Base-by-base conservation (phyloP, 2,113 vertebrate genomes). In the Colinus virginianus region DNA sequence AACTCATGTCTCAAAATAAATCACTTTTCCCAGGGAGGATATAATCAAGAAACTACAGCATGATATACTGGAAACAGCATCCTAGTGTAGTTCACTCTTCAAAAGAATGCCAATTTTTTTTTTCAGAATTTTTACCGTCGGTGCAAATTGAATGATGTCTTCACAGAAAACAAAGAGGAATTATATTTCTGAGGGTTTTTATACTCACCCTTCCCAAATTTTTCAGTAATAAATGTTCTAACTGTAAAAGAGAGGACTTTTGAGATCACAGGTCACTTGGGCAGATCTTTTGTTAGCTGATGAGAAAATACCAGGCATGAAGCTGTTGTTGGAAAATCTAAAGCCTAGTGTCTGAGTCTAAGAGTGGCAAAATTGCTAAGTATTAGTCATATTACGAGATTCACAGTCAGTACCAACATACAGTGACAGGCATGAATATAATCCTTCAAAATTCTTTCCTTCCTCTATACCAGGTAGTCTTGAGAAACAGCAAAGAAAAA, bases 151-250 rank as follows among this genome's bases (percentile, higher is more conserved):
- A 75, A 51, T 55, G 1, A 55, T 45, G 90, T 82, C 17, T 72
- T 68, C 70, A 45, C 22, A 64, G 45, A 88, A 92, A 79, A 6
- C 34, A 92, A 92, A 46, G 4, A 86, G 5, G 18, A 66, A 77
- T 40, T 5, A 92, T 46, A 5, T 61, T n/a, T 56, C 46, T 23
- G 48, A 48, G 1, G 6, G 43, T 62, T 71, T 59, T 66, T 49
- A 59, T 19, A 38, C 40, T 78, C 48, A 74, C 2, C 0, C 45
- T 89, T 84, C 20, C 21, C 28, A 14, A 78, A 3, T 53, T 67
- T 23, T 67, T 78, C 38, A 78, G 18, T 46, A 84, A 62, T 43
- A 74, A 49, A 19, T 32, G 46, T 75, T 64, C 21, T 61, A 87
- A 51, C 9, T 61, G 9, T 13, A 36, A 70, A 71, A 51, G 4